These are phyloP conservation scores for Triplophysa rosa DNA, from an alignment of 2,113 vertebrate species.

Conservation along the genomic window DNA sequence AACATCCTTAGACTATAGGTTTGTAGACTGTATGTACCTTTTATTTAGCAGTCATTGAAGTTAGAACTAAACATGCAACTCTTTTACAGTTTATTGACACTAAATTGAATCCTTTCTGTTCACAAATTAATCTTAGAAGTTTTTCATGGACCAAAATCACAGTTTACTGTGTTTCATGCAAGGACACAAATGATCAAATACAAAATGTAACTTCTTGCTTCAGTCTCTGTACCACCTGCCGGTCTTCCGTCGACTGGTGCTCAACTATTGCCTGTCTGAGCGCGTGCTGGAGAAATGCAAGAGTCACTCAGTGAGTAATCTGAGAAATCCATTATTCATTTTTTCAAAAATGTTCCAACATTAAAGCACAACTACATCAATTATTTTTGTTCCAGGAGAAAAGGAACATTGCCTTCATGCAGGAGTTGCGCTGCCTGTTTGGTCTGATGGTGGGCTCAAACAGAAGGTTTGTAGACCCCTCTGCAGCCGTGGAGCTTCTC, in stretches of 20 bases:
- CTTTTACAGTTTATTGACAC: background rate
- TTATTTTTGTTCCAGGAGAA: slow-evolving; percentile 78
- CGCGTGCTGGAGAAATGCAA: slow-evolving; percentile 80
- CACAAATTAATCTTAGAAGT: background rate
- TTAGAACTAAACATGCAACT: background rate
- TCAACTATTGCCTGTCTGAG: slow-evolving; percentile 86
- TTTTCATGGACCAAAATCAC: background rate
- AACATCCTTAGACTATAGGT: background rate
- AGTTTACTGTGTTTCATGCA: too few species aligned
- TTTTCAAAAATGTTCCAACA: background rate
- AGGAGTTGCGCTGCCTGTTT: slow-evolving; percentile 92
- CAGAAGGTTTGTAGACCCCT: slow-evolving; percentile 91
- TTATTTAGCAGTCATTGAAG: too few species aligned
- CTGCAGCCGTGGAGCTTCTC: slow-evolving; percentile 87
- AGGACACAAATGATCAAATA: background rate
- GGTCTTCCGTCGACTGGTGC: slow-evolving; percentile 89
- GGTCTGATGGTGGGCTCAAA: slow-evolving; percentile 91
- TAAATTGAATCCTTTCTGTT: background rate
- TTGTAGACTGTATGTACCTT: too few species aligned
- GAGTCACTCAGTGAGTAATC: slow-evolving; percentile 82
- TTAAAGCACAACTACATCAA: background rate
- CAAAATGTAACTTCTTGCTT: slow-evolving; percentile 40
- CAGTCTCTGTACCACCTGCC: slow-evolving; percentile 96
- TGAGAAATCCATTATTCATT: background rate
- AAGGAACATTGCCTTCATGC: slow-evolving; percentile 94